phyloP scores from a whole-genome alignment of 2,113 vertebrate genomes.

The Triplophysa siluroides region DNA sequence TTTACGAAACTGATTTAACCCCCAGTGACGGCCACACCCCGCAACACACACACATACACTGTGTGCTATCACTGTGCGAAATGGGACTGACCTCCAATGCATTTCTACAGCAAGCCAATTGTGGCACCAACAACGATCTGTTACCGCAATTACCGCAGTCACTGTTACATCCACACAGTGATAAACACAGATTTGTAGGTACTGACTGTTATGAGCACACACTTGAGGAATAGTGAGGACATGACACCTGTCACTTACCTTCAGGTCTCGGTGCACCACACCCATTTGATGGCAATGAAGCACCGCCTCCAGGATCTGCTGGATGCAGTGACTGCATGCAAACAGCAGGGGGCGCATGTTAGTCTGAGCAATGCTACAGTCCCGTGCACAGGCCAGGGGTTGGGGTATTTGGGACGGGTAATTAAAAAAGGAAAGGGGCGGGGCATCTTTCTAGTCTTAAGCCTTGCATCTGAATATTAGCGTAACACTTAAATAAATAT shows the following conservation, averaged over 20 bases:
- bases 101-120: neutral
- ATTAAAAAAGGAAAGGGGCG: neutral
- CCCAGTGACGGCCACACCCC: neutral
- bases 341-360: constrained; percentile 81
- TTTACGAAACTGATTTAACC: constrained; percentile 1
- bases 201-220: constrained; percentile 45
- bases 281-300: constrained; percentile 97
- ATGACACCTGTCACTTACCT: constrained; percentile 82
- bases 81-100: neutral
- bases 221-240: constrained; percentile 20
- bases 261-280: constrained; percentile 97
- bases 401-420: constrained; percentile 10
- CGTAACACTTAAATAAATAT: neutral
- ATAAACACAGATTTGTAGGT: constrained; percentile 7
- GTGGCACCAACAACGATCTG: neutral
- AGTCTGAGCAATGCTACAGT: constrained; percentile 76
- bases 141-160: neutral
- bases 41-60: neutral
- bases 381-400: constrained; percentile 70
- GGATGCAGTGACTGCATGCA: constrained; percentile 95
- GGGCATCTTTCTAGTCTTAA: constrained; percentile 40
- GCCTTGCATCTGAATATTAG: constrained; percentile 31
- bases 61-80: constrained; percentile 21
- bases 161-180: constrained; percentile 15
- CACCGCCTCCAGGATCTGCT: constrained; percentile 97